phyloP scores from a whole-genome alignment of 2,797 vertebrate species.

The Cryptoprocta ferox region DNA sequence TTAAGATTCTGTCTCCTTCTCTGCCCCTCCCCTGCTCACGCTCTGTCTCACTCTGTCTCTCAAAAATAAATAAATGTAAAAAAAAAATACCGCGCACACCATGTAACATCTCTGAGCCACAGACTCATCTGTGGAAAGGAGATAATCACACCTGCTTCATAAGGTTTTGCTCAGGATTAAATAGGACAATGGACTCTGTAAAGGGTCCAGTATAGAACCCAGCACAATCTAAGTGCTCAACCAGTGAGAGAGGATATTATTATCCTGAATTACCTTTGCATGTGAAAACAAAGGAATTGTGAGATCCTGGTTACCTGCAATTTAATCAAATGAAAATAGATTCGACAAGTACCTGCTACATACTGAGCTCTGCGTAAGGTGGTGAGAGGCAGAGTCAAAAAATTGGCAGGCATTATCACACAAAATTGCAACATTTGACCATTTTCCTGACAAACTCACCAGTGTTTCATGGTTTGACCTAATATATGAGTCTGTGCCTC shows the following conservation, averaged over 20 bases:
- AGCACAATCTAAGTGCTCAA: not conserved
- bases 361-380: not conserved
- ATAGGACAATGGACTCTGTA: not conserved
- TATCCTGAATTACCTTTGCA: conserved; percentile 35
- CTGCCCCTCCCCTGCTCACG: too few relatives aligned
- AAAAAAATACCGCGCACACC: not conserved
- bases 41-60: too few relatives aligned
- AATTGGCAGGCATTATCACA: not conserved
- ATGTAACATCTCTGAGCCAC: conserved; percentile 18
- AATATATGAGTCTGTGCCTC: not conserved
- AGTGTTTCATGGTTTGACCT: not conserved
- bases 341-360: not conserved
- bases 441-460: not conserved
- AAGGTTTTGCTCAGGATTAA: not conserved
- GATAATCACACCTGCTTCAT: not conserved
- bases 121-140: conserved; percentile 22
- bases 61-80: too few relatives aligned
- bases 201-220: not conserved
- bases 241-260: not conserved
- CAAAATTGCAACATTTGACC: not conserved
- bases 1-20: too few relatives aligned
- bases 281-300: not conserved
- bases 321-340: not conserved
- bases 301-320: not conserved
- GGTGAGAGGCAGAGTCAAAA: not conserved